These are phyloP conservation scores for Fratercula arctica DNA, from an alignment of 2,797 vertebrate genomes.

Conservation along the genomic window DNA sequence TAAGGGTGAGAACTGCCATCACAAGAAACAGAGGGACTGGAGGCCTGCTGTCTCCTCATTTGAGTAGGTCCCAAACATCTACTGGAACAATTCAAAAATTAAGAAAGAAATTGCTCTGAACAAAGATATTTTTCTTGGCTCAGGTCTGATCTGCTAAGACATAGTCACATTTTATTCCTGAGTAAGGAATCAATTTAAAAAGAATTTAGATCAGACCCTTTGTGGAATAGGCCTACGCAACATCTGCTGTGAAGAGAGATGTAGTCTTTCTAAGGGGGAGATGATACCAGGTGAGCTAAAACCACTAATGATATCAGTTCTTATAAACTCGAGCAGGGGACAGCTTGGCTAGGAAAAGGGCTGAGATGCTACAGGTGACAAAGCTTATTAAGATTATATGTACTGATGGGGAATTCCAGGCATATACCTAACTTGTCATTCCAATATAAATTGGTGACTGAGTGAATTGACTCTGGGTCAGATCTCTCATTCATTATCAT, in stretches of 20 bases:
- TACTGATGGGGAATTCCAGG: slow-evolving; percentile 50
- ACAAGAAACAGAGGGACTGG: background rate
- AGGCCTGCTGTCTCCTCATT: background rate
- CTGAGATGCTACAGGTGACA: slow-evolving; percentile 47
- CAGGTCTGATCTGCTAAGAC: background rate
- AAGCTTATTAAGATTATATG: slow-evolving; percentile 35
- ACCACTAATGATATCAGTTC: background rate
- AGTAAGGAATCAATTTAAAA: background rate
- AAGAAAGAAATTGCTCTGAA: background rate
- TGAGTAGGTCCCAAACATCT: background rate
- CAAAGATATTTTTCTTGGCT: background rate
- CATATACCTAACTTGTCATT: slow-evolving; percentile 60
- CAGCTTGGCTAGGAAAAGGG: background rate
- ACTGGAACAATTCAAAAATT: background rate
- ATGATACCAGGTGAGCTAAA: background rate
- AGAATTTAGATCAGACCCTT: background rate
- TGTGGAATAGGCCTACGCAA: background rate
- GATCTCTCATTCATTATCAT: slow-evolving; percentile 60
- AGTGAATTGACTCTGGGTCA: slow-evolving; percentile 65
- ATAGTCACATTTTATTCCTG: background rate
- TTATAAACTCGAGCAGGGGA: background rate
- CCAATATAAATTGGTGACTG: slow-evolving; percentile 55
- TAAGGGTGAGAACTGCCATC: background rate
- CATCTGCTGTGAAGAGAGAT: background rate
- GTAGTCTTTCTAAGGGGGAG: background rate